Percentiles rank a stretch among this genome's conserved stretches.
Conservation (phyloP, 2,113 vertebrate species). For the Esox niger region DNA sequence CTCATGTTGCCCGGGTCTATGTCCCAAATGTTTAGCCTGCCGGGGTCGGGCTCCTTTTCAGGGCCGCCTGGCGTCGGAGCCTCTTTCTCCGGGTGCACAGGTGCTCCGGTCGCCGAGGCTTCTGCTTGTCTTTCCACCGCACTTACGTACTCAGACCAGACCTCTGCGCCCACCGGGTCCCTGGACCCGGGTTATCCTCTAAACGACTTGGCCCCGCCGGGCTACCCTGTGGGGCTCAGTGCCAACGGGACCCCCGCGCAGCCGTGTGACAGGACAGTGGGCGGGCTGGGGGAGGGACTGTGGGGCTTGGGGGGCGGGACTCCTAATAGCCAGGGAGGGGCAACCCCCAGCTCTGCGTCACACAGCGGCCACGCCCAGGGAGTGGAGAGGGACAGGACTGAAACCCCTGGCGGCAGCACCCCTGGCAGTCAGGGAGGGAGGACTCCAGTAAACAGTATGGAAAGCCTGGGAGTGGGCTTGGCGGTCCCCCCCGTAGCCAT, state of each 20-base stretch:
- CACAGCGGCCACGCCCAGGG: constrained; percentile 30
- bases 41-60: constrained; percentile 43
- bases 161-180: constrained; percentile 1
- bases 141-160: constrained; percentile 39
- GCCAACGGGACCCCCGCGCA: constrained; percentile 27
- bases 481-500: constrained; percentile 43
- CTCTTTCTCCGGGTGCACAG: background rate
- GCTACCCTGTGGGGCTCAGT: constrained; percentile 40
- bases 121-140: constrained; percentile 39
- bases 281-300: constrained; percentile 42
- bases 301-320: constrained; percentile 40
- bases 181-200: constrained; percentile 36
- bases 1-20: constrained; percentile 42
- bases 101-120: constrained; percentile 3
- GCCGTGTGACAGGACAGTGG: constrained; percentile 47
- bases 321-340: constrained; percentile 34
- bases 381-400: constrained; percentile 30
- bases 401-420: constrained; percentile 35
- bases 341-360: constrained; percentile 33
- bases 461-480: constrained; percentile 45
- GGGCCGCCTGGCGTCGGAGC: constrained; percentile 32
- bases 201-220: constrained; percentile 42
- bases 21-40: constrained; percentile 44
- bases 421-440: constrained; percentile 57
- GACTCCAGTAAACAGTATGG: constrained; percentile 63